Conservation (phyloP, 2,888 invertebrate species). For the Thymelicus sylvestris region DNA sequence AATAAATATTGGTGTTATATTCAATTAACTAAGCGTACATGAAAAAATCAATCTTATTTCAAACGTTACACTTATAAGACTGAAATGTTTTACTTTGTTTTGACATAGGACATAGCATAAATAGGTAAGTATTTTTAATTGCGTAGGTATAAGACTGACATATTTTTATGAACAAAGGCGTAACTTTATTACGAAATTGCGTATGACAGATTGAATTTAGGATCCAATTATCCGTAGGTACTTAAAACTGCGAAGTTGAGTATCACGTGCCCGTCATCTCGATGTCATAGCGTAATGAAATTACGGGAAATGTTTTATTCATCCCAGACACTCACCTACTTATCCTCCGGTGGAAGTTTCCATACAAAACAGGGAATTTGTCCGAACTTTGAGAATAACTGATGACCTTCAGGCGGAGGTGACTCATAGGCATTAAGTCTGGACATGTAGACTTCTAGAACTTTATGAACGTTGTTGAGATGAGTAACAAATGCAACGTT, state of each 20-base stretch:
- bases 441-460: not conserved
- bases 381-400: conserved; percentile 53
- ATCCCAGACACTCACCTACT: conserved; percentile 43
- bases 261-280: conserved; percentile 35
- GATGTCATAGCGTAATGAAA: conserved; percentile 43
- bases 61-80: too few species aligned
- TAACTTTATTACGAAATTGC: not conserved
- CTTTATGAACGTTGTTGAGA: too few species aligned
- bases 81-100: too few species aligned
- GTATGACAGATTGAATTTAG: conserved; percentile 5
- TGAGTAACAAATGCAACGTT: too few species aligned
- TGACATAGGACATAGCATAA: too few species aligned
- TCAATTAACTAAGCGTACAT: too few species aligned
- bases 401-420: conserved; percentile 41
- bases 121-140: too few species aligned
- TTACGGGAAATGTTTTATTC: conserved; percentile 47
- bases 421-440: conserved; percentile 4
- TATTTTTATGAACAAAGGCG: too few species aligned
- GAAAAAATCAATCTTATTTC: too few species aligned
- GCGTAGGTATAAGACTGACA: too few species aligned
- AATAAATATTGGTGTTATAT: too few species aligned
- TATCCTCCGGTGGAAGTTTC: conserved; percentile 43
- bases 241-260: conserved; percentile 21
- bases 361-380: conserved; percentile 42
- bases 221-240: conserved; percentile 7